Percentiles rank a stretch among this genome's conserved stretches.
Conservation (phyloP, 2,888 invertebrate species). For the Diadegma fenestrale region DNA sequence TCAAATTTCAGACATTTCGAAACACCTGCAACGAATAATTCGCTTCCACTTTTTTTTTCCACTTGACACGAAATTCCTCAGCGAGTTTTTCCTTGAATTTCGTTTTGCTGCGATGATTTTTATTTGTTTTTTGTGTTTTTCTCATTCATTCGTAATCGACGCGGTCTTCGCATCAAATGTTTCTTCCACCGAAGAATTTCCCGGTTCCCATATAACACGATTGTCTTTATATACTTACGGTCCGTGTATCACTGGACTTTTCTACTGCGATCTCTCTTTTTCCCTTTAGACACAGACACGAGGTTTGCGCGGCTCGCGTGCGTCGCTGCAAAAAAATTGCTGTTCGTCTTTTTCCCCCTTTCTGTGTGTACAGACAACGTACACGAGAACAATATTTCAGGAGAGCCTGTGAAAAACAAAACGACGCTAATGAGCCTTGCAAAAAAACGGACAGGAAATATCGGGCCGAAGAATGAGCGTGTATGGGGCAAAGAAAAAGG, state of each 20-base stretch:
- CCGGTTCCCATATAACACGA: constrained; percentile 39
- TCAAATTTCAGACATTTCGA: neutral
- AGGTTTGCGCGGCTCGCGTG: constrained; percentile 43
- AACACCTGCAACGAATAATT: neutral
- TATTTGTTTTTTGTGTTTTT: neutral
- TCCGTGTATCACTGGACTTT: constrained; percentile 35
- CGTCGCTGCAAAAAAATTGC: constrained; percentile 31
- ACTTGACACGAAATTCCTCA: neutral
- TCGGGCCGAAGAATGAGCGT: constrained; percentile 26
- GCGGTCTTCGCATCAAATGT: neutral
- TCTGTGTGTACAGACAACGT: constrained; percentile 16
- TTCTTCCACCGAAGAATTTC: constrained; percentile 17
- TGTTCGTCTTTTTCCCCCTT: constrained; percentile 11
- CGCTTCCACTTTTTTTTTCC: neutral
- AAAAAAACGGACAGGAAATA: constrained; percentile 63
- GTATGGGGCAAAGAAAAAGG: constrained; percentile 5
- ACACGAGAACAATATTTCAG: constrained; percentile 57
- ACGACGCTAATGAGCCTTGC: constrained; percentile 64
- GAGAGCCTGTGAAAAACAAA: constrained; percentile 62
- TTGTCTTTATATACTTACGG: constrained; percentile 39
- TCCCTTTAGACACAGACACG: constrained; percentile 27
- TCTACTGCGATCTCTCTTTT: constrained; percentile 30
- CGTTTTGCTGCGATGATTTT: neutral
- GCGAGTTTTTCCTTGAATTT: neutral
- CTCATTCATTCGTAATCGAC: constrained; percentile 51